These are phyloP conservation scores for Cartodere bifasciata DNA, from an alignment of 2,888 invertebrate genomes.

Conservation along the genomic window DNA sequence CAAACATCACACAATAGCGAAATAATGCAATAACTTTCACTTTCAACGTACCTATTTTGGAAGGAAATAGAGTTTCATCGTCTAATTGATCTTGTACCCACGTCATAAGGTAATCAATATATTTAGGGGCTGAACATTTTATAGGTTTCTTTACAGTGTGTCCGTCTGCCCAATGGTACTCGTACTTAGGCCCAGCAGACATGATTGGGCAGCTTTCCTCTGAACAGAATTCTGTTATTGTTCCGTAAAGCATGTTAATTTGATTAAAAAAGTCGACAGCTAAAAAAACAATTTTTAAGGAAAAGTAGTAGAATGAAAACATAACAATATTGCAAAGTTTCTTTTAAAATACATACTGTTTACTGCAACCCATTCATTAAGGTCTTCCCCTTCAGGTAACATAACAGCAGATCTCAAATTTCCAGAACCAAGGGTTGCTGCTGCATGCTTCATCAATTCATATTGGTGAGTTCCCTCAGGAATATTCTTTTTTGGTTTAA, in stretches of 20 bases:
- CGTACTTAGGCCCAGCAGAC: slow-evolving; percentile 98
- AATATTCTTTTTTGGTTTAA: slow-evolving; percentile 98
- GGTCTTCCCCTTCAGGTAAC: slow-evolving; percentile 96
- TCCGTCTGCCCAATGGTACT: slow-evolving; percentile 99
- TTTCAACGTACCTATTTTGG: slow-evolving; percentile 83
- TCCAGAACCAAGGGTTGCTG: slow-evolving; percentile 94
- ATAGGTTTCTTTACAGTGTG: slow-evolving; percentile 97
- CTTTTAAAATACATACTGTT: slow-evolving; percentile 68
- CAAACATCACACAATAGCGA: too few relatives aligned
- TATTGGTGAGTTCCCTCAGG: slow-evolving; percentile 98
- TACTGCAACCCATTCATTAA: slow-evolving; percentile 99
- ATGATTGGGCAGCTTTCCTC: slow-evolving; percentile 95
- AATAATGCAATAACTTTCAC: too few relatives aligned
- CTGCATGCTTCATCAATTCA: slow-evolving; percentile 99
- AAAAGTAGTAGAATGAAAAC: neutral
- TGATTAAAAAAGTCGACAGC: slow-evolving; percentile 99
- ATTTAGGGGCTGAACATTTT: slow-evolving; percentile 97
- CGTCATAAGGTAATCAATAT: slow-evolving; percentile 98
- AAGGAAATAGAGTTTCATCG: slow-evolving; percentile 95
- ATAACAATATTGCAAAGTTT: slow-evolving; percentile 4
- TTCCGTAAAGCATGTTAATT: slow-evolving; percentile 99
- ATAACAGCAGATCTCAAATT: slow-evolving; percentile 92
- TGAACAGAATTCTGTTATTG: slow-evolving; percentile 98
- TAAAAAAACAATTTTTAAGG: slow-evolving; percentile 37
- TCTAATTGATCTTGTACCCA: slow-evolving; percentile 99